Evolutionary conservation across 2,888 invertebrate genomes (phyloP).

Genomic region (Electrophaes corylata): DNA sequence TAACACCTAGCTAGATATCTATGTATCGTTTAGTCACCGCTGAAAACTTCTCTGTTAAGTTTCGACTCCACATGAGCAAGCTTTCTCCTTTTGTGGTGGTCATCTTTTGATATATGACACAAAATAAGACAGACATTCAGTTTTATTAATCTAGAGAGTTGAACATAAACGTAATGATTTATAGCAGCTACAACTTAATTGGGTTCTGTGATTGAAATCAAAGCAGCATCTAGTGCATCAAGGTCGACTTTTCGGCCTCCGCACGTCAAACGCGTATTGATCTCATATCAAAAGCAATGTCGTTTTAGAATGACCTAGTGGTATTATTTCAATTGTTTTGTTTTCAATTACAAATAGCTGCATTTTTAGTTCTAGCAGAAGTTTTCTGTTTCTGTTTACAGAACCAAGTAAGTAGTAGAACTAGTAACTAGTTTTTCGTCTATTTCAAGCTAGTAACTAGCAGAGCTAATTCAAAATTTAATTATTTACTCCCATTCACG

Average conservation of each 20-base stretch:
- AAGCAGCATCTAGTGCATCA: conserved; percentile 47
- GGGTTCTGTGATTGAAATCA: conserved; percentile 53
- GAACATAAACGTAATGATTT: neutral
- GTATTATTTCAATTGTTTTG: conserved; percentile 22
- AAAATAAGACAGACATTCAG: neutral
- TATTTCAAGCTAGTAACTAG: neutral
- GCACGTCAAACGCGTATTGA: conserved; percentile 55
- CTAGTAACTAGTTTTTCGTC: neutral
- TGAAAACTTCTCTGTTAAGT: neutral
- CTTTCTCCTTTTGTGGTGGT: neutral
- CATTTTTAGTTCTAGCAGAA: neutral
- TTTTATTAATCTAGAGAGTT: neutral
- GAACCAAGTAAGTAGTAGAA: too few relatives aligned
- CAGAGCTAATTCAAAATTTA: neutral
- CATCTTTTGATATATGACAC: neutral
- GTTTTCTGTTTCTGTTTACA: too few relatives aligned
- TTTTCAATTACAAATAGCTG: conserved; percentile 7
- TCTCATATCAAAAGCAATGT: conserved; percentile 54
- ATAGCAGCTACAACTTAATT: conserved; percentile 49
- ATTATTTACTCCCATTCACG: neutral
- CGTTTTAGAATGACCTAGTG: conserved; percentile 42
- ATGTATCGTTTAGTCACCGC: neutral
- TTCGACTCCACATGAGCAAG: neutral
- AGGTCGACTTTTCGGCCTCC: conserved; percentile 66
- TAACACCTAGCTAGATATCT: neutral